A percentile compares a stretch with the other conserved stretches of the same genome.
phyloP scores from a whole-genome alignment of 1,140 invertebrate species.

The Scylla paramamosain region DNA sequence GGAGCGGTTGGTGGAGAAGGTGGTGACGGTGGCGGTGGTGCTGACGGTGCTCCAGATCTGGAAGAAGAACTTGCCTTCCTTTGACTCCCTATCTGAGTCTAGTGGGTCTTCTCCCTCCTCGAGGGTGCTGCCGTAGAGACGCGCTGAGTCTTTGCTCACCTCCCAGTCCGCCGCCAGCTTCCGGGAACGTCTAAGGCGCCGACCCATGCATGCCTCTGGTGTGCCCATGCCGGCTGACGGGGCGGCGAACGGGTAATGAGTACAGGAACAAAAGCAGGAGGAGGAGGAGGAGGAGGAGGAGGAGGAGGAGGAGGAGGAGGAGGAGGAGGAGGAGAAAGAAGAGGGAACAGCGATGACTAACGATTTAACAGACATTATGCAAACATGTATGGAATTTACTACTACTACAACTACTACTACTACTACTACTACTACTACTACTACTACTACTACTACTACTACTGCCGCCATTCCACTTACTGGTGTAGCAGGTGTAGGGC shows the following conservation, averaged over 20 bases:
- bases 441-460: conserved; percentile 31
- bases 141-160: background rate
- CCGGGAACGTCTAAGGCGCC: background rate
- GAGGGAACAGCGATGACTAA: background rate
- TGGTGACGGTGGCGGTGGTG: conserved; percentile 65
- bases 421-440: conserved; percentile 29
- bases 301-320: background rate
- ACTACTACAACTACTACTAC: conserved; percentile 17
- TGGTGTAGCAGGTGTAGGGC: conserved; percentile 66
- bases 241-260: background rate
- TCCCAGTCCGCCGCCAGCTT: background rate
- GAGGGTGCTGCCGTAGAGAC: background rate
- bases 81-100: background rate
- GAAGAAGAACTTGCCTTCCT: conserved; percentile 24
- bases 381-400: background rate
- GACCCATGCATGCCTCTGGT: background rate
- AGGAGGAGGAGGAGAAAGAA: background rate
- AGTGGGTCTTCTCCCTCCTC: background rate
- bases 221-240: background rate
- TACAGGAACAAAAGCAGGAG: background rate
- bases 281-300: background rate
- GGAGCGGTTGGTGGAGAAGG: conserved; percentile 67
- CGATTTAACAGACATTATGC: background rate
- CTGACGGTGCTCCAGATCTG: conserved; percentile 43
- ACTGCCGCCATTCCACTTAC: background rate